Evolutionary conservation across 2,113 vertebrate genomes (phyloP).

Genomic region (Gasterosteus nipponicus): DNA sequence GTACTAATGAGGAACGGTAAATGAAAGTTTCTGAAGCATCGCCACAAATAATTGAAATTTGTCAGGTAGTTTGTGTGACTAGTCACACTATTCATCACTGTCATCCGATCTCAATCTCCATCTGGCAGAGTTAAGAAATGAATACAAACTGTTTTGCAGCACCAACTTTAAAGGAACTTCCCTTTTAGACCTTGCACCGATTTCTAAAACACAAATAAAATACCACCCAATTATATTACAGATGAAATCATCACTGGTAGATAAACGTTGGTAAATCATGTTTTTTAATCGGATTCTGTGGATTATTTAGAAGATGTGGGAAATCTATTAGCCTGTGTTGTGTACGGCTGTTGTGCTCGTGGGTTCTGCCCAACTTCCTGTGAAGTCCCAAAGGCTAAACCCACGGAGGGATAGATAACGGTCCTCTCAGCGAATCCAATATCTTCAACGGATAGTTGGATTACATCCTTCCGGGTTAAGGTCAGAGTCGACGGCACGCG

Average conservation of each 20-base stretch:
- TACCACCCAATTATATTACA: background rate
- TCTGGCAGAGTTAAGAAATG: conserved; percentile 22
- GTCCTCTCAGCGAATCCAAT: conserved; percentile 1
- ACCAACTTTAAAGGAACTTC: background rate
- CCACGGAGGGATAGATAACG: background rate
- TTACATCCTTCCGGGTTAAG: background rate
- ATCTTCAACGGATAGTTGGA: background rate
- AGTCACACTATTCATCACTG: conserved; percentile 50
- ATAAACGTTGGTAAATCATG: background rate
- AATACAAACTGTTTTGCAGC: conserved; percentile 20
- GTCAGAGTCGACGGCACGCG: conserved; percentile 7
- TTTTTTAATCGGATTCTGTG: background rate
- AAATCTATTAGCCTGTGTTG: background rate
- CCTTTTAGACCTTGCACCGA: background rate
- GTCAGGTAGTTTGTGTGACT: conserved; percentile 46
- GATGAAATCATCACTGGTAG: background rate
- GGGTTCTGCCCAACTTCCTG: background rate
- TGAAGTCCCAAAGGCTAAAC: background rate
- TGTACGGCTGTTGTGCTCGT: background rate
- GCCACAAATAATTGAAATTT: conserved; percentile 48
- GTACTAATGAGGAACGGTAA: conserved; percentile 30
- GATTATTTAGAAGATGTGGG: background rate
- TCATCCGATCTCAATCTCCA: conserved; percentile 46
- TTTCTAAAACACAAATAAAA: background rate
- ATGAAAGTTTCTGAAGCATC: conserved; percentile 28